Percentiles rank a stretch among this genome's conserved stretches.
Conservation (phyloP, 2,797 vertebrate species). For the Heteromormyrus szaboi region DNA sequence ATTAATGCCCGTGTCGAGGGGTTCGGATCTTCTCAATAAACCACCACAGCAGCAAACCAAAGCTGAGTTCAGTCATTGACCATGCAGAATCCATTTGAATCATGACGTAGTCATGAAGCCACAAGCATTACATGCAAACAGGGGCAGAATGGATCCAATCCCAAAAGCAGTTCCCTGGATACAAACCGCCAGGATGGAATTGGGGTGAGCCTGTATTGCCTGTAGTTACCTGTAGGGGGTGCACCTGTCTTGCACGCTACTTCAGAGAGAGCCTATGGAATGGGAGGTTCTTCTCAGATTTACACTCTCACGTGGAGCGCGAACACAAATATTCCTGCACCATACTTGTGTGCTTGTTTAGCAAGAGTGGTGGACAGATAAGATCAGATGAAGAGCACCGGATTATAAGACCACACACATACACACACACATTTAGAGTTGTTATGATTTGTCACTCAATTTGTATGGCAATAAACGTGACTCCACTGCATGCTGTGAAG, state of each 20-base stretch:
- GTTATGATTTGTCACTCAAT: neutral
- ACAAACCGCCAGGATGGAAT: neutral
- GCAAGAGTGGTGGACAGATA: neutral
- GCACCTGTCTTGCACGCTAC: constrained; percentile 4
- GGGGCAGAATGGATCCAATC: constrained; percentile 12
- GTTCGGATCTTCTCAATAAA: neutral
- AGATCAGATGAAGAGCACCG: neutral
- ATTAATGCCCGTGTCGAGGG: neutral
- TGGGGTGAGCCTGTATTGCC: constrained; percentile 23
- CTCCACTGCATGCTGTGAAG: neutral
- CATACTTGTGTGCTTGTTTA: neutral
- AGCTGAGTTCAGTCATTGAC: neutral
- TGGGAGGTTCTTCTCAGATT: neutral
- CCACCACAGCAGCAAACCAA: neutral
- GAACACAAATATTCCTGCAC: neutral
- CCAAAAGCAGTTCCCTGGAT: constrained; percentile 21
- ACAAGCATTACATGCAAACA: neutral
- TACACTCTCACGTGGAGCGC: neutral
- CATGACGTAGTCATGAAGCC: neutral
- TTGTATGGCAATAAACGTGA: neutral
- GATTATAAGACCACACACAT: neutral
- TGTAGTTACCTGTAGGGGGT: constrained; percentile 35
- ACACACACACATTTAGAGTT: neutral
- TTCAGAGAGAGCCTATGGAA: neutral
- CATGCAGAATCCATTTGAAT: neutral